Evolutionary conservation across 2,888 invertebrate species (phyloP).

Genomic region (Hydrotaea diabolus): DNA sequence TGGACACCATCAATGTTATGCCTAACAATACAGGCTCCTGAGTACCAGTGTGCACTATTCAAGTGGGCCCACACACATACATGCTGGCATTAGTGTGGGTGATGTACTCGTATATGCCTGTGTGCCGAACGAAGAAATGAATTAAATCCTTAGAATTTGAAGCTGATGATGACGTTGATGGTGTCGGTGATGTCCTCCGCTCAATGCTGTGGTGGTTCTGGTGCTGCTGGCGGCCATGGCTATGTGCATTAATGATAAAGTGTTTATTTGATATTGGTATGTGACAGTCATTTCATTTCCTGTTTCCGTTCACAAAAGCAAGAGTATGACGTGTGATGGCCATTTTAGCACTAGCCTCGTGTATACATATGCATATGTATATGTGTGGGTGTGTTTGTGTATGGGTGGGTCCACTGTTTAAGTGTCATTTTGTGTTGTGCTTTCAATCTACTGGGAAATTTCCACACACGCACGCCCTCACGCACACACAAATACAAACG

Average conservation of each 20-base stretch:
- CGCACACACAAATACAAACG: not conserved
- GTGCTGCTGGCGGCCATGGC: not conserved
- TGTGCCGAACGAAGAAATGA: constrained; percentile 2
- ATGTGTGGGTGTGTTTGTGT: not conserved
- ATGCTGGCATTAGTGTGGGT: not conserved
- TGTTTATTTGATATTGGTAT: constrained; percentile 41
- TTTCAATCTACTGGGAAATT: constrained; percentile 14
- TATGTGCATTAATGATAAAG: constrained; percentile 25
- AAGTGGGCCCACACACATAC: not conserved
- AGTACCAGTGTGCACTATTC: no score
- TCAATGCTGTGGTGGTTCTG: not conserved
- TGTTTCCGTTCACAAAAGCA: constrained; percentile 33
- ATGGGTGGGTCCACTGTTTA: not conserved
- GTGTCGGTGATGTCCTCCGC: not conserved
- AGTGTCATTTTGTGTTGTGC: constrained; percentile 23
- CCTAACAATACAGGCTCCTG: no score
- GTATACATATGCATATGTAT: not conserved
- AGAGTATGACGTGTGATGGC: not conserved
- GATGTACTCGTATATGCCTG: not conserved
- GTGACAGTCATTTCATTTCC: constrained; percentile 47
- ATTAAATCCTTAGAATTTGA: constrained; percentile 8
- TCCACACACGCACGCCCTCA: not conserved
- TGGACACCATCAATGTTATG: no score
- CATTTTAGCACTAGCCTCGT: not conserved
- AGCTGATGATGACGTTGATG: not conserved